Percentiles rank a stretch among this genome's conserved stretches.
phyloP scores from a whole-genome alignment of 2,888 invertebrate genomes.

The Brachyopa scutellaris region DNA sequence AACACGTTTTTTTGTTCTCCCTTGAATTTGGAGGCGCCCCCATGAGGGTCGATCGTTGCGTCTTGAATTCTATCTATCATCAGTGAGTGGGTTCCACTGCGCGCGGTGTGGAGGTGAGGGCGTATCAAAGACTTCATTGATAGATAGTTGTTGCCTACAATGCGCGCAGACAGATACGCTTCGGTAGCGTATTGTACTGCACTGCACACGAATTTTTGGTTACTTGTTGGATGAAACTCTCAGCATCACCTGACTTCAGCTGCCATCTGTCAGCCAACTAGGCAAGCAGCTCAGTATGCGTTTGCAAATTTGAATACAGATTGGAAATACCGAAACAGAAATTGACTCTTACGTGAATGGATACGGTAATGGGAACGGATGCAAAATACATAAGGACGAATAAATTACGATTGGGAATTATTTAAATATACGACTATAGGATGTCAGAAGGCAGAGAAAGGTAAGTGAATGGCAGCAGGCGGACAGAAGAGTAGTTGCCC shows the following conservation, averaged over 20 bases:
- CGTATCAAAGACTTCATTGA: slow-evolving; percentile 49
- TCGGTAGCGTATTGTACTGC: slow-evolving; percentile 18
- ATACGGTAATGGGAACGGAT: slow-evolving; percentile 52
- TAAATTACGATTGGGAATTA: slow-evolving; percentile 65
- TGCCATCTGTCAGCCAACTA: background rate
- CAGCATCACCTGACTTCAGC: background rate
- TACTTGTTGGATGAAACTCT: slow-evolving; percentile 44
- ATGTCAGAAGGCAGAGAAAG: background rate
- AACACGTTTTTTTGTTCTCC: slow-evolving; percentile 57
- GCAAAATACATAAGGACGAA: slow-evolving; percentile 56
- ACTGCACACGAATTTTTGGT: slow-evolving; percentile 49
- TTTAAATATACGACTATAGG: slow-evolving; percentile 52
- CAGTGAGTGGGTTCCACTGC: slow-evolving; percentile 1
- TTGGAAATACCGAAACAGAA: slow-evolving; percentile 64
- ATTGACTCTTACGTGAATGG: slow-evolving; percentile 63
- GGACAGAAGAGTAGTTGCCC: background rate
- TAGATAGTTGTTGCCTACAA: slow-evolving; percentile 55
- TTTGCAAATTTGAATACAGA: slow-evolving; percentile 67
- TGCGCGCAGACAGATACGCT: slow-evolving; percentile 55
- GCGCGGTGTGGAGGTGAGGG: slow-evolving; percentile 1
- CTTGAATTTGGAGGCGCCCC: slow-evolving; percentile 5
- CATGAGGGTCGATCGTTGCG: background rate
- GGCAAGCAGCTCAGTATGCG: too few relatives aligned
- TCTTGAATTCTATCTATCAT: slow-evolving; percentile 54
- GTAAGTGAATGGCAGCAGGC: background rate